Conservation (phyloP, 2,888 invertebrate species). For the Baccha elongata region DNA sequence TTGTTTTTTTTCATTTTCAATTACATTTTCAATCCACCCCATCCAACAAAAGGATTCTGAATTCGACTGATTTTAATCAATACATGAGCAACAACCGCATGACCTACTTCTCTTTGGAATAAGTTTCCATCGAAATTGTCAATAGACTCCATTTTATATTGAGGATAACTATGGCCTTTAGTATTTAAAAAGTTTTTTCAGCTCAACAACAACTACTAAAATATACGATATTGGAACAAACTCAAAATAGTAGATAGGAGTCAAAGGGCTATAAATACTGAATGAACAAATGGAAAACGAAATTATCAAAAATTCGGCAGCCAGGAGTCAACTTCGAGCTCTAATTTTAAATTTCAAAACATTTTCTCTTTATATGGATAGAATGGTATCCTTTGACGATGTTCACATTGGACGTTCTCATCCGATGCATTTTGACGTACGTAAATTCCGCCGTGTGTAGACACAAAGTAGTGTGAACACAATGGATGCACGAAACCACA, state of each 20-base stretch:
- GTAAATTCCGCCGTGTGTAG: too few species aligned
- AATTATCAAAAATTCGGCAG: conserved; percentile 47
- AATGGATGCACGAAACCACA: too few species aligned
- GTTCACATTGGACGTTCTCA: too few species aligned
- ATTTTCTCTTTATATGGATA: not conserved
- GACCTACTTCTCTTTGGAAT: conserved; percentile 21
- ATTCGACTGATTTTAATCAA: conserved; percentile 29
- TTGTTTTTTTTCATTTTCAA: conserved; percentile 34
- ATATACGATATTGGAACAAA: conserved; percentile 59
- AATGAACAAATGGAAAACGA: not conserved
- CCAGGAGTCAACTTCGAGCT: conserved; percentile 62
- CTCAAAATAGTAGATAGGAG: conserved; percentile 53
- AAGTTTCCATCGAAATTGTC: conserved; percentile 45
- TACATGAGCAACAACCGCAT: conserved; percentile 53
- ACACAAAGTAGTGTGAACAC: too few species aligned
- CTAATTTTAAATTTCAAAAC: conserved; percentile 49
- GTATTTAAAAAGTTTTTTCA: conserved; percentile 71
- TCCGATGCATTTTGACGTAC: too few species aligned
- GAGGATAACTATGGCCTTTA: conserved; percentile 70
- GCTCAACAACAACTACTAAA: conserved; percentile 36
- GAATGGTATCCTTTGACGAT: conserved; percentile 49
- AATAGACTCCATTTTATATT: conserved; percentile 62
- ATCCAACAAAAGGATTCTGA: conserved; percentile 41
- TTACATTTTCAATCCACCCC: conserved; percentile 46
- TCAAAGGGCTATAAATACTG: conserved; percentile 25